These are phyloP conservation scores for Notodonta ziczac DNA, from an alignment of 2,888 invertebrate species.

Conservation along the genomic window DNA sequence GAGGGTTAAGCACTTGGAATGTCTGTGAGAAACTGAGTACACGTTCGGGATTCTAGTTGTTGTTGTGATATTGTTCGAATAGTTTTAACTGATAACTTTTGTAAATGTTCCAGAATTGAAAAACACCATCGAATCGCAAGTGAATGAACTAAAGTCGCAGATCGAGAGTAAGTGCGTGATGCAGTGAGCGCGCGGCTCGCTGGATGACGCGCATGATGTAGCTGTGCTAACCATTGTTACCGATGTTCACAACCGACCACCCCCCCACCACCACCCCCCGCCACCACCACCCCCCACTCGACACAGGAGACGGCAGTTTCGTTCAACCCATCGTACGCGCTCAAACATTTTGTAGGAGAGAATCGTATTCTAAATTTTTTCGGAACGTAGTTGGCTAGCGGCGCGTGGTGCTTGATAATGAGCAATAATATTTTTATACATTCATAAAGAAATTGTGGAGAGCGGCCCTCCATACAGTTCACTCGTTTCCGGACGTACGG, in stretches of 20 bases:
- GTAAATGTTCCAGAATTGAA: constrained; percentile 92
- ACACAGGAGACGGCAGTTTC: constrained; percentile 47
- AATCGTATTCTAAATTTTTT: constrained; percentile 75
- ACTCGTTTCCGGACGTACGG: constrained; percentile 56
- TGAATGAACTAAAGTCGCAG: constrained; percentile 97
- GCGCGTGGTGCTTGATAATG: constrained; percentile 83
- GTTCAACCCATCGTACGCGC: constrained; percentile 72
- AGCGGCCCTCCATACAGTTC: constrained; percentile 61
- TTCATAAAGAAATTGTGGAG: constrained; percentile 73
- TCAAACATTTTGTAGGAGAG: constrained; percentile 71
- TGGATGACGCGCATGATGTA: constrained; percentile 77
- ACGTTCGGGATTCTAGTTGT: neutral
- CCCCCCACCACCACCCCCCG: constrained; percentile 44
- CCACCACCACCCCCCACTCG: constrained; percentile 37
- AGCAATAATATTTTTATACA: constrained; percentile 85
- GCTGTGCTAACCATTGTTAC: constrained; percentile 77
- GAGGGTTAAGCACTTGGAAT: no score
- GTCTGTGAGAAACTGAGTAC: neutral
- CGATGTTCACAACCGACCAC: constrained; percentile 53
- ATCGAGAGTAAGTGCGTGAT: constrained; percentile 98
- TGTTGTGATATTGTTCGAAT: neutral
- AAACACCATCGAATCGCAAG: constrained; percentile 98
- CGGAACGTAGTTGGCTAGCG: constrained; percentile 79
- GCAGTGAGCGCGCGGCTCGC: constrained; percentile 88
- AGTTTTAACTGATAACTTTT: neutral